Evolutionary conservation across 2,797 vertebrate genomes (phyloP).

Genomic region (Anguilla marmorata): DNA sequence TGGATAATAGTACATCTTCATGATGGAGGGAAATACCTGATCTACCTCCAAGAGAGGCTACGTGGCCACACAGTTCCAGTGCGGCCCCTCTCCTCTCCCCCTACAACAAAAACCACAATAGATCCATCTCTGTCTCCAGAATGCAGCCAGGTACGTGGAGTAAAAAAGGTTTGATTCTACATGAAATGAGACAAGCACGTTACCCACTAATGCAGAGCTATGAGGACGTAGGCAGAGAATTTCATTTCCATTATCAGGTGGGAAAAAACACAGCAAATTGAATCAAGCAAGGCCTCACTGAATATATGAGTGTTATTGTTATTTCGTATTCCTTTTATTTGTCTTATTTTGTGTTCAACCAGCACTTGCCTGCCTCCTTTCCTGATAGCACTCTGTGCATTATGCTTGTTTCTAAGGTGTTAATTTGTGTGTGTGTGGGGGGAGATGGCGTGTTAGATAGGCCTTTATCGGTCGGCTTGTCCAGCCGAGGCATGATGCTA

Average conservation of each 20-base stretch:
- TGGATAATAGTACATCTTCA: neutral
- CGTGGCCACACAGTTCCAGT: neutral
- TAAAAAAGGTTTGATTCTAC: conserved; percentile 13
- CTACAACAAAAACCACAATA: neutral
- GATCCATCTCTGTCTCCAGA: conserved; percentile 1
- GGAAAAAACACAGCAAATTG: neutral
- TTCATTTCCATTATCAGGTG: conserved; percentile 55
- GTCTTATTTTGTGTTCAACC: conserved; percentile 62
- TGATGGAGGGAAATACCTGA: neutral
- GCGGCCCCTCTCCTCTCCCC: neutral
- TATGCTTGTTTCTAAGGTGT: conserved; percentile 62
- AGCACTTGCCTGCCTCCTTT: conserved; percentile 52
- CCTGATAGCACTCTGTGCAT: conserved; percentile 47
- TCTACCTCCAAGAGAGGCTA: neutral
- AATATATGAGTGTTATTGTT: conserved; percentile 52
- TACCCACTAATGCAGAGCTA: neutral
- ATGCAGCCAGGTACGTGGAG: neutral
- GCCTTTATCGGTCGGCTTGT: conserved; percentile 70
- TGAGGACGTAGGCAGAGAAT: conserved; percentile 47
- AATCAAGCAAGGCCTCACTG: conserved; percentile 25
- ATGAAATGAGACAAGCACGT: neutral
- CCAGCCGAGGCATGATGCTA: conserved; percentile 69
- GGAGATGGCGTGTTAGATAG: conserved; percentile 58
- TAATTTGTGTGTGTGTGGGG: conserved; percentile 58
- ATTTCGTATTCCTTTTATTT: conserved; percentile 63